Evolutionary conservation across 2,797 vertebrate genomes (phyloP).

Genomic region (Cyclura pinguis): DNA sequence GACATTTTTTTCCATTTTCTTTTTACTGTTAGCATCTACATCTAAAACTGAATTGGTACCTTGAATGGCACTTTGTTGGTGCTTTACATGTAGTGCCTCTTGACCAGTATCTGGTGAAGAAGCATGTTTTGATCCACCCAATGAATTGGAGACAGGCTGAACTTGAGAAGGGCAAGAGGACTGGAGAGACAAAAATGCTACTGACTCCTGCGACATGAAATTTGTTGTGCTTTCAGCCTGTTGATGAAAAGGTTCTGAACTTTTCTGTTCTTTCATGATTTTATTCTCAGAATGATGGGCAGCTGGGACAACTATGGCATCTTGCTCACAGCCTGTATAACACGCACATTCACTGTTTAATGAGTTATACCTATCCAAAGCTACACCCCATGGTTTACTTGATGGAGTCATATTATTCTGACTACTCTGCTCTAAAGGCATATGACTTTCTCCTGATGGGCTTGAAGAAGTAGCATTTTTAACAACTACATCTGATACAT

Average conservation of each 20-base stretch:
- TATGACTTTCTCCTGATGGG: constrained; percentile 65
- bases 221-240: constrained; percentile 69
- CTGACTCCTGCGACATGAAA: constrained; percentile 67
- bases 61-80: constrained; percentile 73
- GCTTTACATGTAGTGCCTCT: constrained; percentile 67
- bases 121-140: constrained; percentile 64
- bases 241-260: constrained; percentile 69
- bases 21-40: constrained; percentile 59
- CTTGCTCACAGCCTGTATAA: constrained; percentile 70
- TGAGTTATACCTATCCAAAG: constrained; percentile 73
- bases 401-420: constrained; percentile 72
- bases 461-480: constrained; percentile 72
- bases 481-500: constrained; percentile 49
- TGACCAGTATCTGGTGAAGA: constrained; percentile 71
- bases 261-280: constrained; percentile 73
- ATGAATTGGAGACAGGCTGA: constrained; percentile 66
- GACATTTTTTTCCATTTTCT: constrained; percentile 73
- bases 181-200: constrained; percentile 72
- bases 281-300: constrained; percentile 74
- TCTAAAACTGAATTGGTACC: constrained; percentile 62
- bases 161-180: constrained; percentile 67
- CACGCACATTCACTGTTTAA: constrained; percentile 70
- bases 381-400: constrained; percentile 76
- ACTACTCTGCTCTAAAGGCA: constrained; percentile 62
- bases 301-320: constrained; percentile 53